Conservation (phyloP, 2,797 vertebrate species). For the Benthosema pterotum region DNA sequence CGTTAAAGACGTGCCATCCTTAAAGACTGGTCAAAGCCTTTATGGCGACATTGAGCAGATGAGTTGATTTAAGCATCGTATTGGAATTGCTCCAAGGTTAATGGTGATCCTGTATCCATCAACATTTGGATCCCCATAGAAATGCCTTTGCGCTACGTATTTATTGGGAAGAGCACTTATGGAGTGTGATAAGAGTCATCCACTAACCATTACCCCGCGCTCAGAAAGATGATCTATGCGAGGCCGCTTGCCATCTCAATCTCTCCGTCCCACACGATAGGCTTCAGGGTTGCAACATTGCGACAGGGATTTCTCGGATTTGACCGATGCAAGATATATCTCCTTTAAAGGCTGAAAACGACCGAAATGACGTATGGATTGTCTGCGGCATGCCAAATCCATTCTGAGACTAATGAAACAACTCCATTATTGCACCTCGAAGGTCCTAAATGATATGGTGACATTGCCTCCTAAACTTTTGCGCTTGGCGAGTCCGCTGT, state of each 20-base stretch:
- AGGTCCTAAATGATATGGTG: constrained; percentile 73
- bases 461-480: constrained; percentile 75
- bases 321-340: constrained; percentile 52
- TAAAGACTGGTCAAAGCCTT: constrained; percentile 73
- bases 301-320: constrained; percentile 62
- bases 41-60: constrained; percentile 72
- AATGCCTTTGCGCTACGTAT: constrained; percentile 73
- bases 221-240: constrained; percentile 74
- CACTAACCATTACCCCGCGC: constrained; percentile 76
- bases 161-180: constrained; percentile 83
- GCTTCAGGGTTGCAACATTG: constrained; percentile 67
- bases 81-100: constrained; percentile 83
- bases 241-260: constrained; percentile 74
- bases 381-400: constrained; percentile 76
- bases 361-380: constrained; percentile 73
- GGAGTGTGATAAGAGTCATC: constrained; percentile 80
- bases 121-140: constrained; percentile 72
- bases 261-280: constrained; percentile 66
- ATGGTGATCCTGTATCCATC: constrained; percentile 82
- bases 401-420: constrained; percentile 71
- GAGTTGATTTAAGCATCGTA: constrained; percentile 66
- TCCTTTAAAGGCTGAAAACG: constrained; percentile 66
- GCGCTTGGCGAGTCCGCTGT: constrained; percentile 48
- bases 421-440: constrained; percentile 71
- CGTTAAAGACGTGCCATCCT: constrained; percentile 72